Percentiles rank a stretch among this genome's conserved stretches.
phyloP scores from a whole-genome alignment of 1,140 invertebrate species.

The Rhopalosiphum padi region DNA sequence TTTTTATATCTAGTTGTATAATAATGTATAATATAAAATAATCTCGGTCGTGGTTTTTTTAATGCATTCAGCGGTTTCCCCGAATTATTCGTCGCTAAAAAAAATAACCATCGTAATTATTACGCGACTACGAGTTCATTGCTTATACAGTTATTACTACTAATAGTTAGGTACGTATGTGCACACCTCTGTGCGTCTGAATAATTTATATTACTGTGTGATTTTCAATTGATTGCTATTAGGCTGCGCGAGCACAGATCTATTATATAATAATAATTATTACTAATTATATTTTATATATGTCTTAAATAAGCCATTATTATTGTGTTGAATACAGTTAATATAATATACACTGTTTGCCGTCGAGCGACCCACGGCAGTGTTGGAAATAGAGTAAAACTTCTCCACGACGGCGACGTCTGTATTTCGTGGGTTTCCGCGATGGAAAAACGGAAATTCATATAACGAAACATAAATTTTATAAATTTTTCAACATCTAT shows the following conservation, averaged over 20 bases:
- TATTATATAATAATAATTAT: background rate
- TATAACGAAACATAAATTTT: background rate
- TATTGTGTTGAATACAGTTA: background rate
- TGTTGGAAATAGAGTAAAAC: background rate
- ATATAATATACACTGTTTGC: background rate
- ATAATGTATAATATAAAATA: background rate
- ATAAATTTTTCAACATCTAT: background rate
- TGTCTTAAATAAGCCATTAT: background rate
- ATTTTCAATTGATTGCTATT: background rate
- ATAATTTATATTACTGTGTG: background rate
- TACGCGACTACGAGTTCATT: background rate
- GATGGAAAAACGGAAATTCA: background rate
- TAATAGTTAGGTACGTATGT: background rate
- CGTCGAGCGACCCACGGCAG: background rate
- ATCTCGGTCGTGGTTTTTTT: background rate
- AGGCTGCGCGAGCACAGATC: background rate
- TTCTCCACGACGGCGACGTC: background rate
- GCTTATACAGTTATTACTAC: conserved; percentile 9
- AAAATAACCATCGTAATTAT: background rate
- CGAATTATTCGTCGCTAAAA: background rate
- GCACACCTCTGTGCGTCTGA: background rate
- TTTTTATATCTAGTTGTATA: background rate
- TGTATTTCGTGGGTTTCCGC: background rate
- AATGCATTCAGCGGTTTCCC: background rate
- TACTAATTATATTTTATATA: background rate